Conservation (phyloP, 2,888 invertebrate genomes). For the Kuschelorhynchus macadamiae region DNA sequence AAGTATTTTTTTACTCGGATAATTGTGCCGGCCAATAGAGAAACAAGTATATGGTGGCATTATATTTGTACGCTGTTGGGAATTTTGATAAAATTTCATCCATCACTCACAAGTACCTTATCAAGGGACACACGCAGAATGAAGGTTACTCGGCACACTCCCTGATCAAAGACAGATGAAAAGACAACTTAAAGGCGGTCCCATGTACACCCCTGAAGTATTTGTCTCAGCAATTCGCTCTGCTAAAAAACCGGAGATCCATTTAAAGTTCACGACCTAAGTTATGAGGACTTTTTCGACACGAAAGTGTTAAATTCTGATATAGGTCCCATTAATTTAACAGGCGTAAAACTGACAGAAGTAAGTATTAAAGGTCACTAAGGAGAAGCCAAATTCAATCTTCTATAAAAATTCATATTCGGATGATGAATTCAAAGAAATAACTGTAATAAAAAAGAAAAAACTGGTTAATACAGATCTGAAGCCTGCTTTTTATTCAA, state of each 20-base stretch:
- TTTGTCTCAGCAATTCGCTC: constrained; percentile 30
- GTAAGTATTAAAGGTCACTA: too few relatives aligned
- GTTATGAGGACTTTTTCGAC: constrained; percentile 35
- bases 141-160: constrained; percentile 40
- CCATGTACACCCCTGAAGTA: constrained; percentile 38
- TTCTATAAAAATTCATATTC: too few relatives aligned
- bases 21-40: constrained; percentile 43
- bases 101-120: constrained; percentile 45
- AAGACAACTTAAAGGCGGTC: constrained; percentile 29
- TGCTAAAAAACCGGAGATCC: constrained; percentile 36
- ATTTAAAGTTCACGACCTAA: constrained; percentile 34
- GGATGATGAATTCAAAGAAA: too few relatives aligned
- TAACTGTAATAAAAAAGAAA: too few relatives aligned
- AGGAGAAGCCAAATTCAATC: too few relatives aligned
- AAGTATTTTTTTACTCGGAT: constrained; percentile 25
- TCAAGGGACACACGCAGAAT: constrained; percentile 44
- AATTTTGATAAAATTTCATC: constrained; percentile 27
- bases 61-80: constrained; percentile 34
- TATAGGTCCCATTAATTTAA: background rate
- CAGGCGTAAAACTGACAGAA: too few relatives aligned
- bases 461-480: too few relatives aligned
- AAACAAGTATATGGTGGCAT: constrained; percentile 30
- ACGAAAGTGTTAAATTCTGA: constrained; percentile 31
- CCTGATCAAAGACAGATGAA: constrained; percentile 32
- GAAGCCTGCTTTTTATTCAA: too few relatives aligned